Evolutionary conservation across 2,797 vertebrate genomes (phyloP).

Genomic region (Hypotaenidia okinawae): DNA sequence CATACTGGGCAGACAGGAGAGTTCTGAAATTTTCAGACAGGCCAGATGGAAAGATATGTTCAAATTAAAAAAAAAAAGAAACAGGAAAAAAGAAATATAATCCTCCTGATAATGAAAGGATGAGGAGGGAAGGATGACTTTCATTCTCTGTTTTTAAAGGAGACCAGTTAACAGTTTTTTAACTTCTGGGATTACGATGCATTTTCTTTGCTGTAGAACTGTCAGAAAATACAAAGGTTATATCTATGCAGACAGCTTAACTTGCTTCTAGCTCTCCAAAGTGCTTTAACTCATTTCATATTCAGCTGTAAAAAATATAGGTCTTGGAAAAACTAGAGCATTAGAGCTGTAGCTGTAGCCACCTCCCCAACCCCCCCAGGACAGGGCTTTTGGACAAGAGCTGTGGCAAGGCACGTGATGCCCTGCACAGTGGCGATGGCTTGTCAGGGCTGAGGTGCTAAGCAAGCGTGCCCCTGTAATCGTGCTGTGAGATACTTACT

Average conservation of each 20-base stretch:
- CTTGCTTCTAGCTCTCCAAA: constrained; percentile 5
- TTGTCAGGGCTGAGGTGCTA: neutral
- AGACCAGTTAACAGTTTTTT: neutral
- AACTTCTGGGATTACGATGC: constrained; percentile 14
- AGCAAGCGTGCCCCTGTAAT: neutral
- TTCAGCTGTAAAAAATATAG: constrained; percentile 5
- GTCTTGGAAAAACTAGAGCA: neutral
- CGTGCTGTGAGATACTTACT: neutral
- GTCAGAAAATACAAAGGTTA: constrained; percentile 40
- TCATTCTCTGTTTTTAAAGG: neutral
- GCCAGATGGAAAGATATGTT: neutral
- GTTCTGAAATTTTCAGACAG: neutral
- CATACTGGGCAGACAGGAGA: neutral
- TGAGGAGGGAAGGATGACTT: neutral
- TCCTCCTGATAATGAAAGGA: neutral
- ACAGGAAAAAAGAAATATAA: neutral
- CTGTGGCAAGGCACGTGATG: neutral
- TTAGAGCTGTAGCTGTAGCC: neutral
- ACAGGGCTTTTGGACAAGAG: neutral
- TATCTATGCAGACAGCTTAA: constrained; percentile 40
- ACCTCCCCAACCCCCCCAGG: neutral
- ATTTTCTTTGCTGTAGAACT: constrained; percentile 40
- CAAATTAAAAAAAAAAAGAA: neutral
- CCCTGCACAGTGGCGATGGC: neutral
- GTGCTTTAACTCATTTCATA: constrained; percentile 19